Percentiles rank a stretch among this genome's conserved stretches.
Evolutionary conservation across 2,888 invertebrate genomes (phyloP).

Genomic region (Monochamus alternatus): DNA sequence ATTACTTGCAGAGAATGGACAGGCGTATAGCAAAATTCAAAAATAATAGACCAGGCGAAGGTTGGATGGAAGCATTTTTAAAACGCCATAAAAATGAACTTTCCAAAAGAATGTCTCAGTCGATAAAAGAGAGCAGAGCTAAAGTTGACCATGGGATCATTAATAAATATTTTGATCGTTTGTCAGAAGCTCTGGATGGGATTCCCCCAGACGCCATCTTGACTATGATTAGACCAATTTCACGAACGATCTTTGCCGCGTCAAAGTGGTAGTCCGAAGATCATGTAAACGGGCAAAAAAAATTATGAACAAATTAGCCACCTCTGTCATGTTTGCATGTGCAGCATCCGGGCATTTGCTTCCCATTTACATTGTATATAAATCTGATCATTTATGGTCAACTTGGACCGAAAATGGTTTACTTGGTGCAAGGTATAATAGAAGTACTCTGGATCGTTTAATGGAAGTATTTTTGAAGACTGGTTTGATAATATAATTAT

Average conservation of each 20-base stretch:
- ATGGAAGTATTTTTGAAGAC: constrained; percentile 21
- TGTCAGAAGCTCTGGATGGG: constrained; percentile 24
- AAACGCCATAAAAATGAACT: constrained; percentile 20
- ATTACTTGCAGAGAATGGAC: constrained; percentile 36
- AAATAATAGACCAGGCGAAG: constrained; percentile 27
- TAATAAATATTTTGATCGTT: constrained; percentile 33
- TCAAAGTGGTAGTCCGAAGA: constrained; percentile 36
- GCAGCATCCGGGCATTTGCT: constrained; percentile 3
- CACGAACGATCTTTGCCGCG: constrained; percentile 36
- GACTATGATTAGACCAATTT: constrained; percentile 44
- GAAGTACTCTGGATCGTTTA: constrained; percentile 24
- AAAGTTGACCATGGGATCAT: constrained; percentile 31
- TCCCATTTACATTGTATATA: not conserved
- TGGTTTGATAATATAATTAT: constrained; percentile 10
- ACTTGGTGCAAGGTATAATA: constrained; percentile 1
- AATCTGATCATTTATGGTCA: constrained; percentile 21
- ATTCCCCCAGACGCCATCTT: constrained; percentile 35
- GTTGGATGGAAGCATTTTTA: constrained; percentile 37
- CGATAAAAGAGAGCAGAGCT: constrained; percentile 34
- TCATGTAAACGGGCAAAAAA: constrained; percentile 30
- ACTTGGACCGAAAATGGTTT: constrained; percentile 16
- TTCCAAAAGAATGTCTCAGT: constrained; percentile 33
- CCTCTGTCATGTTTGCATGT: constrained; percentile 6
- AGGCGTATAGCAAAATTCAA: constrained; percentile 29
- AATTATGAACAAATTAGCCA: not conserved